Conservation (phyloP, 2,113 vertebrate species). For the Rissa tridactyla region DNA sequence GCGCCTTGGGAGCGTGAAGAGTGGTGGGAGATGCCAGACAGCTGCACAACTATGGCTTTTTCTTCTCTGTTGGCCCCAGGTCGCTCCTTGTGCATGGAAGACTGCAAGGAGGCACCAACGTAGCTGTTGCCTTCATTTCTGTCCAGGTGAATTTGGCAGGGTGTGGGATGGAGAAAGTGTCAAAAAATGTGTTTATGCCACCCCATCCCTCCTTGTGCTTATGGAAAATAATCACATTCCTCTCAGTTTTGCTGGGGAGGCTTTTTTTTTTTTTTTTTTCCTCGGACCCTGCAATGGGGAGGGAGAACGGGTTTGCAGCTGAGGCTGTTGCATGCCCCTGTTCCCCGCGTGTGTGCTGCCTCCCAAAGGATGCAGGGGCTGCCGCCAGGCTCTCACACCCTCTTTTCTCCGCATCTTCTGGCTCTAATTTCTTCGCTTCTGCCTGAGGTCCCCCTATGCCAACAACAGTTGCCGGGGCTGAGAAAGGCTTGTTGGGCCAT, state of each 20-base stretch:
- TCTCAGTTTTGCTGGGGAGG: neutral
- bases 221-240: neutral
- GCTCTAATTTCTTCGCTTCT: neutral
- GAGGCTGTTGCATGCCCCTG: rapidly evolving
- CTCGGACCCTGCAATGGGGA: rapidly evolving
- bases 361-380: neutral
- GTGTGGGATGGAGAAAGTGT: neutral
- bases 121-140: neutral
- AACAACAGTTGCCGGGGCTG: neutral
- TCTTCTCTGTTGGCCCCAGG: neutral
- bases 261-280: neutral
- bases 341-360: neutral
- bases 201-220: neutral
- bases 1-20: neutral
- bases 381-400: neutral
- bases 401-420: neutral
- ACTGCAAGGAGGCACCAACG: rapidly evolving
- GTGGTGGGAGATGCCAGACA: neutral
- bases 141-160: neutral
- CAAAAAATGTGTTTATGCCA: neutral
- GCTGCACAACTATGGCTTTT: neutral
- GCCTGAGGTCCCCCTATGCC: neutral
- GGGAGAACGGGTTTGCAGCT: neutral
- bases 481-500: slow-evolving; percentile 3
- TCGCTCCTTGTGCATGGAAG: neutral